A percentile compares a stretch with the other conserved stretches of the same genome.
phyloP scores from a whole-genome alignment of 2,113 vertebrate genomes.

The Fulica atra region DNA sequence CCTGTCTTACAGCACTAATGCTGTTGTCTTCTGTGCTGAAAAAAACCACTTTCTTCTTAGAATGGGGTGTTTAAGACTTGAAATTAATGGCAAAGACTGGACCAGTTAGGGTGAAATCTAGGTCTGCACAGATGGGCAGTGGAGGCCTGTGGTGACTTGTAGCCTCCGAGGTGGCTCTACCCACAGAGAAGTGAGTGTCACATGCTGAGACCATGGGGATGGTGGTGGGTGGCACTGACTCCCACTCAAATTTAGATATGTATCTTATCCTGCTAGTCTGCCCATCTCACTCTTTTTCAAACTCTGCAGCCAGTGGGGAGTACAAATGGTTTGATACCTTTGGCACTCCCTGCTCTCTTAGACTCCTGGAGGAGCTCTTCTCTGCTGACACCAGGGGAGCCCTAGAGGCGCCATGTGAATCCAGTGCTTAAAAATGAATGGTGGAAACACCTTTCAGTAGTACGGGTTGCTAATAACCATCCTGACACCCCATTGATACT shows the following conservation, averaged over 20 bases:
- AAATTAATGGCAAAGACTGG: not conserved
- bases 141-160: not conserved
- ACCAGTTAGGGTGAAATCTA: not conserved
- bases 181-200: not conserved
- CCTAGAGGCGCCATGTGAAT: not conserved
- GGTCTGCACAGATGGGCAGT: not conserved
- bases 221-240: not conserved
- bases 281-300: not conserved
- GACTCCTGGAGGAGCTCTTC: not conserved
- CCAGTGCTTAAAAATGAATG: not conserved
- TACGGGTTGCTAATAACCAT: not conserved
- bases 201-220: rapidly evolving
- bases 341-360: not conserved
- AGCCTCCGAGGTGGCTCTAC: not conserved
- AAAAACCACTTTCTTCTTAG: not conserved
- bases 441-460: not conserved
- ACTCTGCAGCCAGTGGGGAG: not conserved
- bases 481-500: not conserved
- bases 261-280: not conserved
- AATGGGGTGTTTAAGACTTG: not conserved
- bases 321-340: rapidly evolving
- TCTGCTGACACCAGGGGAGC: not conserved
- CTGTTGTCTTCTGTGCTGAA: not conserved
- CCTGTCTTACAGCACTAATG: not conserved
- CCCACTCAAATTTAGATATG: not conserved